phyloP scores from a whole-genome alignment of 2,888 invertebrate species.

The Chrysolina oricalcia region DNA sequence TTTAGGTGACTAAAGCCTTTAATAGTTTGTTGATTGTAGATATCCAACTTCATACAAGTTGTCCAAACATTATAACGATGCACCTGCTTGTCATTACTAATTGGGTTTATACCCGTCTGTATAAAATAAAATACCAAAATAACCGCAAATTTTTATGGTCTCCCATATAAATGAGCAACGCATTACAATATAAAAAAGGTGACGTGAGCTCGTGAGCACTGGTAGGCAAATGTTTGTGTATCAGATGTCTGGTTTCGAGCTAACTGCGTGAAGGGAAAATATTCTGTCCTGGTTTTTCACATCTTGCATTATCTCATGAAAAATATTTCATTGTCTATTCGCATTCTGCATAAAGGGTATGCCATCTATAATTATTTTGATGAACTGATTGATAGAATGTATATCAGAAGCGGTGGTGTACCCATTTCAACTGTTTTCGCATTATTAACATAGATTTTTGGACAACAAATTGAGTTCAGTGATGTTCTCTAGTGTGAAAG shows the following conservation, averaged over 20 bases:
- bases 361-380: too few relatives aligned
- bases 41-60: slow-evolving; percentile 1
- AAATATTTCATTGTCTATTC: too few relatives aligned
- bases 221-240: neutral
- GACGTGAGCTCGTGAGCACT: neutral
- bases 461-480: too few relatives aligned
- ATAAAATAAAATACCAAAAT: neutral
- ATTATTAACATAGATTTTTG: too few relatives aligned
- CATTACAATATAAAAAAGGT: neutral
- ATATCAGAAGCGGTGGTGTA: too few relatives aligned
- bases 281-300: too few relatives aligned
- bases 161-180: neutral
- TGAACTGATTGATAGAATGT: too few relatives aligned
- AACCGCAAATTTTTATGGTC: slow-evolving; percentile 10
- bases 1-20: slow-evolving; percentile 1
- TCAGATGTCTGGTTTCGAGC: neutral
- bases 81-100: slow-evolving; percentile 9
- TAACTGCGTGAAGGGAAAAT: too few relatives aligned
- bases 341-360: too few relatives aligned
- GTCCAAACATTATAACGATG: neutral
- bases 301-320: too few relatives aligned
- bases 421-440: too few relatives aligned
- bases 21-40: slow-evolving; percentile 10
- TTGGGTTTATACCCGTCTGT: neutral
- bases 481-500: too few relatives aligned